A percentile compares a stretch with the other conserved stretches of the same genome.
These are phyloP conservation scores for Aramus guarauna DNA, from an alignment of 2,113 vertebrate genomes.

Conservation along the genomic window DNA sequence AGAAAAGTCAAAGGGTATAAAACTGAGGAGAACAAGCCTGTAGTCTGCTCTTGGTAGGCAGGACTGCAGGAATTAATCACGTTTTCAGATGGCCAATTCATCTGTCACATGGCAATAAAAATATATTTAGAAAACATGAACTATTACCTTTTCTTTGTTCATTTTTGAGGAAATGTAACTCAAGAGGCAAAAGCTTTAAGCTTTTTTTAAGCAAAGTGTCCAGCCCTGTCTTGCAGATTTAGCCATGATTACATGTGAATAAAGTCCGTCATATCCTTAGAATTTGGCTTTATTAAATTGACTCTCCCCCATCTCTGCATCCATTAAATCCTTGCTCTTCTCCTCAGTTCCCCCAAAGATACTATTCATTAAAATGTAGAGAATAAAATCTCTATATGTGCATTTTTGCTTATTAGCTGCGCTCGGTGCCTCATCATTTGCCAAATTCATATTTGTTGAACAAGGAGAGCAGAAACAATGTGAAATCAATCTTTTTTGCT, in stretches of 20 bases:
- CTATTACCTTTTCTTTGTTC: neutral
- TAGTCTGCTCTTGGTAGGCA: neutral
- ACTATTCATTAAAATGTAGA: constrained; percentile 57
- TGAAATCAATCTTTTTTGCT: constrained; percentile 85
- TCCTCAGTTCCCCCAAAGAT: neutral
- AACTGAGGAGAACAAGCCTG: neutral
- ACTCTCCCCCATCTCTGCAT: neutral
- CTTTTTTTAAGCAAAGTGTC: neutral
- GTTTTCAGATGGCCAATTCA: neutral
- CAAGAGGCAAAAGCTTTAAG: constrained; percentile 6
- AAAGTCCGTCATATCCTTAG: constrained; percentile 1
- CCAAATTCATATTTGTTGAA: constrained; percentile 85
- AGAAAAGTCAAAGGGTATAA: neutral
- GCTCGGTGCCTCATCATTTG: constrained; percentile 78
- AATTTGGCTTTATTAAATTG: constrained; percentile 21
- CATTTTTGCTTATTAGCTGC: constrained; percentile 81
- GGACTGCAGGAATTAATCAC: neutral
- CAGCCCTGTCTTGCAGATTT: constrained; percentile 32
- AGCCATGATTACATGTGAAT: neutral
- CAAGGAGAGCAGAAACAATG: constrained; percentile 80
- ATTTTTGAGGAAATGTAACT: neutral
- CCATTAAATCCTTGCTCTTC: constrained; percentile 31
- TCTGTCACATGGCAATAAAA: neutral
- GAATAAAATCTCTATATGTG: constrained; percentile 64
- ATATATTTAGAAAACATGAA: neutral